These are phyloP conservation scores for Marmota flaviventris DNA, from an alignment of 2,113 vertebrate species.

Conservation along the genomic window DNA sequence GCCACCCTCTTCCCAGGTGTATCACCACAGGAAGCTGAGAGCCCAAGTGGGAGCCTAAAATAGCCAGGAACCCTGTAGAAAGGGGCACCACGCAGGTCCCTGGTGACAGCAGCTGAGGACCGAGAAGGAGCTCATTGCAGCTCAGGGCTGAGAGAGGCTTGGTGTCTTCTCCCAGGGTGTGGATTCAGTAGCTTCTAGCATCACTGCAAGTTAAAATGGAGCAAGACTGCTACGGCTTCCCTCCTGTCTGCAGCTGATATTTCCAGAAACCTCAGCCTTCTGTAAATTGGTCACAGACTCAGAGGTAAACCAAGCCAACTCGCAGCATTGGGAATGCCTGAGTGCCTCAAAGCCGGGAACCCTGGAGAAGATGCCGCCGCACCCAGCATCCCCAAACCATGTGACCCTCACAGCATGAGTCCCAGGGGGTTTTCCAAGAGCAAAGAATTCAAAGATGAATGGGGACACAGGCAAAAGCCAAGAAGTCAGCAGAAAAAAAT, in stretches of 20 bases:
- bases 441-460: not conserved
- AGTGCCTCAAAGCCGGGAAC: not conserved
- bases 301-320: not conserved
- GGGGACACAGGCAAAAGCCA: not conserved
- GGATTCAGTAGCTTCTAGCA: not conserved
- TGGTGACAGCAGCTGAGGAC: not conserved
- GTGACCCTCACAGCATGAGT: not conserved
- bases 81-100: not conserved
- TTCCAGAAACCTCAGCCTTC: not conserved
- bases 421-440: not conserved
- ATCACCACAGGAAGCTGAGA: not conserved
- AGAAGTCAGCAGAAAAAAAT: not conserved
- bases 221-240: accelerated
- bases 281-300: not conserved
- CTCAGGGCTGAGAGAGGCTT: not conserved
- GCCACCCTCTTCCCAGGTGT: not conserved
- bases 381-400: not conserved
- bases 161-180: accelerated
- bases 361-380: not conserved
- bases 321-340: not conserved
- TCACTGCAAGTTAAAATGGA: not conserved
- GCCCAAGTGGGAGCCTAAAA: not conserved
- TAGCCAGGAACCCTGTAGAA: not conserved
- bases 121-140: not conserved
- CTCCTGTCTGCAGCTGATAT: not conserved